Evolutionary conservation across 2,888 invertebrate species (phyloP).

Genomic region (Argyresthia goedartella): DNA sequence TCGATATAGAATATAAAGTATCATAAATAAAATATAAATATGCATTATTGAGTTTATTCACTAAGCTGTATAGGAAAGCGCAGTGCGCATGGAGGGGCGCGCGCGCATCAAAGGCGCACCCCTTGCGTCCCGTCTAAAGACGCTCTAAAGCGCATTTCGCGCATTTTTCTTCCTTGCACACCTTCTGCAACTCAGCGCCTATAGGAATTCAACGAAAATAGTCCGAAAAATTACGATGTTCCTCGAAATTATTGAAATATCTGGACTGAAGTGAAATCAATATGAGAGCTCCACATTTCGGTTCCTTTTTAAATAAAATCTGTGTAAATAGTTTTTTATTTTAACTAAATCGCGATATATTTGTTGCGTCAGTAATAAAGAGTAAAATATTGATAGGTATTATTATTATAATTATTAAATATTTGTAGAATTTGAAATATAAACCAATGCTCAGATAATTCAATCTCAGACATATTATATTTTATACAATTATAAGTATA

Average conservation of each 20-base stretch:
- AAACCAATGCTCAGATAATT: too few relatives aligned
- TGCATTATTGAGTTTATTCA: background rate
- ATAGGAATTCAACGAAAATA: constrained; percentile 49
- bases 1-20: background rate
- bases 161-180: constrained; percentile 40
- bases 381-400: too few relatives aligned
- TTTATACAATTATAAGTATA: too few relatives aligned
- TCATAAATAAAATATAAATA: background rate
- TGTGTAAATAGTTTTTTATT: background rate
- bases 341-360: too few relatives aligned
- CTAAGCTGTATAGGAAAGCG: constrained; percentile 4
- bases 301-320: too few relatives aligned
- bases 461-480: too few relatives aligned
- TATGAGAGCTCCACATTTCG: background rate
- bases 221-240: constrained; percentile 40
- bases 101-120: constrained; percentile 25
- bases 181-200: constrained; percentile 59
- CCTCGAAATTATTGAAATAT: constrained; percentile 30
- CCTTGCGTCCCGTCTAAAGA: constrained; percentile 51
- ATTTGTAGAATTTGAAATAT: too few relatives aligned
- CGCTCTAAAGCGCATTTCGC: constrained; percentile 42
- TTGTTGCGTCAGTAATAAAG: too few relatives aligned
- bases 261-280: constrained; percentile 14
- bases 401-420: too few relatives aligned
- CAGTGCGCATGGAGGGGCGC: constrained; percentile 6